These are phyloP conservation scores for Ladona fulva DNA, from an alignment of 1,140 invertebrate species.

Conservation along the genomic window DNA sequence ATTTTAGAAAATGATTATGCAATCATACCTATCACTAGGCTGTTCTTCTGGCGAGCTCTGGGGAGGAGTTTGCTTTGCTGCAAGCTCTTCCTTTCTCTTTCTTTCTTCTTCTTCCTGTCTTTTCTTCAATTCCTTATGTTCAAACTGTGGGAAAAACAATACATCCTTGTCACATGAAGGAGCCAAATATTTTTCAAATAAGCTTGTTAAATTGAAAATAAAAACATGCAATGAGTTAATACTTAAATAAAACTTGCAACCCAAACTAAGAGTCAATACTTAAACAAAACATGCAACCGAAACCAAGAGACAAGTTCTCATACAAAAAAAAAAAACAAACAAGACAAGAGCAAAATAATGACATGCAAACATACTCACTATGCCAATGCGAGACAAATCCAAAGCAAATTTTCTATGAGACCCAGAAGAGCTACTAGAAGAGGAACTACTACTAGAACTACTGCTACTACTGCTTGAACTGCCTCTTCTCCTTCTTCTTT, in stretches of 20 bases:
- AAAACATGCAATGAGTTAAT: background rate
- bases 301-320: background rate
- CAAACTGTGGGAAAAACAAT: slow-evolving; percentile 61
- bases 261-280: background rate
- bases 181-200: slow-evolving; percentile 13
- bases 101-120: slow-evolving; percentile 69
- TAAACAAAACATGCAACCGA: background rate
- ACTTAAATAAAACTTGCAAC: background rate
- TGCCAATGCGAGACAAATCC: background rate
- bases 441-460: background rate
- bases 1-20: too few relatives aligned
- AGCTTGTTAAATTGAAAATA: background rate
- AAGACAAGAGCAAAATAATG: background rate
- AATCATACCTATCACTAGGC: slow-evolving; percentile 41
- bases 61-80: slow-evolving; percentile 48
- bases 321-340: background rate
- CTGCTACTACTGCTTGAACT: background rate
- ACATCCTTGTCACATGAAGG: background rate
- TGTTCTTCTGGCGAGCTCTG: slow-evolving; percentile 47
- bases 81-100: slow-evolving; percentile 61
- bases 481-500: background rate
- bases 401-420: background rate
- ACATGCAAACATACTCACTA: background rate
- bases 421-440: background rate
- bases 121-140: slow-evolving; percentile 91